Percentiles rank a stretch among this genome's conserved stretches.
phyloP scores from a whole-genome alignment of 1,140 invertebrate species.

The Dinoponera quadriceps region DNA sequence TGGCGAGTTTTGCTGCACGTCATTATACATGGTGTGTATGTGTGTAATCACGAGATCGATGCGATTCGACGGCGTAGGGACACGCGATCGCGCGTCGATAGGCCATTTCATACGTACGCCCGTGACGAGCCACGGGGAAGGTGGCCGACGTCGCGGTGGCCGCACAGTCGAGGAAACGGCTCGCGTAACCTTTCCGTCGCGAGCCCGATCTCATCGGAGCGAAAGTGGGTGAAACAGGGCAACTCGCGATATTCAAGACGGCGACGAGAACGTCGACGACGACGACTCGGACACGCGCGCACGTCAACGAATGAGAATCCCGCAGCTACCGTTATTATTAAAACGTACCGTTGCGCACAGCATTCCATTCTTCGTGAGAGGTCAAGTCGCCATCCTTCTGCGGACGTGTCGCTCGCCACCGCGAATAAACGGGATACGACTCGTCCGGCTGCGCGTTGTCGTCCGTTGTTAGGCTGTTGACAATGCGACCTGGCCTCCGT shows the following conservation, averaged over 20 bases:
- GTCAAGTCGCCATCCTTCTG: slow-evolving; percentile 82
- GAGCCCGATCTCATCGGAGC: too few species aligned
- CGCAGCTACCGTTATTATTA: slow-evolving; percentile 8
- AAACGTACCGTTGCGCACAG: slow-evolving; percentile 78
- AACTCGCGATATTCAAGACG: slow-evolving; percentile 60
- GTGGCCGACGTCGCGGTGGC: too few species aligned
- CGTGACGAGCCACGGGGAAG: neutral
- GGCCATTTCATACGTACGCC: neutral
- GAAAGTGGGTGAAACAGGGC: slow-evolving; percentile 52
- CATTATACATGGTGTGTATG: neutral
- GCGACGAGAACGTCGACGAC: slow-evolving; percentile 21
- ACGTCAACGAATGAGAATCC: slow-evolving; percentile 33
- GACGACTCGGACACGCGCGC: slow-evolving; percentile 7
- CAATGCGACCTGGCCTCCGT: slow-evolving; percentile 21
- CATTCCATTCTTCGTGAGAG: slow-evolving; percentile 81
- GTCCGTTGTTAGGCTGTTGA: slow-evolving; percentile 24
- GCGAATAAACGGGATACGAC: slow-evolving; percentile 49
- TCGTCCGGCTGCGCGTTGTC: slow-evolving; percentile 29
- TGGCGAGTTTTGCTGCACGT: too few species aligned
- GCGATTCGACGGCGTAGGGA: neutral
- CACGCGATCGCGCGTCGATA: neutral
- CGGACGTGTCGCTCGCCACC: slow-evolving; percentile 62
- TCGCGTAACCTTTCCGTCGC: too few species aligned
- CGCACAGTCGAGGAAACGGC: too few species aligned
- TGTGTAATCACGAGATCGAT: neutral